A percentile compares a stretch with the other conserved stretches of the same genome.
phyloP scores from a whole-genome alignment of 2,888 invertebrate species.

The Tubulanus polymorphus region DNA sequence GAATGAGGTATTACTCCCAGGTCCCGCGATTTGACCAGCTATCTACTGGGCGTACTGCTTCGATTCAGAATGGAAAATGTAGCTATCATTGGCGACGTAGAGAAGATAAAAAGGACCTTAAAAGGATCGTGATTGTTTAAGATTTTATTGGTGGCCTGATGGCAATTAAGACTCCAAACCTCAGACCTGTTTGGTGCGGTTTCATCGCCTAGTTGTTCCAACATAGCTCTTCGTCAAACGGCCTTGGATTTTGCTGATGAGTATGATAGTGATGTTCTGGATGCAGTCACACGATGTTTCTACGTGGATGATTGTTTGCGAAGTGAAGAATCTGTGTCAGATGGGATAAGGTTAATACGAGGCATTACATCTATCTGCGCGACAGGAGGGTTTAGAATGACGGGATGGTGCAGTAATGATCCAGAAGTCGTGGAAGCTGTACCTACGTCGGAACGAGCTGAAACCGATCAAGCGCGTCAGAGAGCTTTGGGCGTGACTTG shows the following conservation, averaged over 20 bases:
- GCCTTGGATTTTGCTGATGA: neutral
- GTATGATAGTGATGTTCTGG: neutral
- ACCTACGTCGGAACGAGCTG: slow-evolving; percentile 18
- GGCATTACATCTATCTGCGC: slow-evolving; percentile 15
- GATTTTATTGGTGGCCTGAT: slow-evolving; percentile 18
- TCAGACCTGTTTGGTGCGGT: slow-evolving; percentile 19
- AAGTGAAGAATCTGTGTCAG: slow-evolving; percentile 12
- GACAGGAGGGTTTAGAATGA: slow-evolving; percentile 19
- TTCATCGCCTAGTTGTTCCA: slow-evolving; percentile 21
- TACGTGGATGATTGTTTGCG: slow-evolving; percentile 12
- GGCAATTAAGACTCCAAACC: neutral
- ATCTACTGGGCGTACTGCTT: slow-evolving; percentile 18
- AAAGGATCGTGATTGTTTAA: slow-evolving; percentile 14
- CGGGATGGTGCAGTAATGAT: slow-evolving; percentile 24
- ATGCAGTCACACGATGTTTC: neutral
- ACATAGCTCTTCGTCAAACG: neutral
- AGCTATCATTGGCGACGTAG: slow-evolving; percentile 19
- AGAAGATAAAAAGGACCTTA: slow-evolving; percentile 16
- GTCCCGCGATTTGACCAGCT: slow-evolving; percentile 20
- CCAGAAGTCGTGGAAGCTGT: slow-evolving; percentile 18
- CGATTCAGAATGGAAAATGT: slow-evolving; percentile 16
- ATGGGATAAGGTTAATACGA: slow-evolving; percentile 17
- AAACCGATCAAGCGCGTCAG: slow-evolving; percentile 9
- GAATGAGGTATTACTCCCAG: no score
- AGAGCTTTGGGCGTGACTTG: slow-evolving; percentile 24